Evolutionary conservation across 2,888 invertebrate genomes (phyloP), one percentile per base, ranked within the genome.

Genomic region (Himalopsyche kuldschensis): DNA sequence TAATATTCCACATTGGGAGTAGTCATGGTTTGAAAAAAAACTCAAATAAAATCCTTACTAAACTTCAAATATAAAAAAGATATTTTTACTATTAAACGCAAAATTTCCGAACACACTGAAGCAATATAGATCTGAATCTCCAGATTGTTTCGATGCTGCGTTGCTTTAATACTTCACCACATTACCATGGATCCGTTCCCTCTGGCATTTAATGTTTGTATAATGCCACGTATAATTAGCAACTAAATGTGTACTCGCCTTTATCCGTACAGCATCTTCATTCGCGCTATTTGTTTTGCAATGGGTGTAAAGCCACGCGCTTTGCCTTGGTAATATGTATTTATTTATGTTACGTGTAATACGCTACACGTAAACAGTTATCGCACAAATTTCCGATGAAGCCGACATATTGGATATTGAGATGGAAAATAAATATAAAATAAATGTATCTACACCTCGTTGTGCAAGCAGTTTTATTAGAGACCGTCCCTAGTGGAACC

Each of bases 181-280:
- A 55, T 55, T 20, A 55, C 20, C 55, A 20, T 55, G 55, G 20
- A 55, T 55, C 20, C 6, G 55, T 20, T 55, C 20, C 55, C 55
- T 20, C 24, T 55, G 55, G 55, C 55, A 24, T 55, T 55, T 10
- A 20, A 48, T 48, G 48, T 55, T 20, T 55, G 55, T 55, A 1
- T 55, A 55, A 55, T 55, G 20, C 55, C 5, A 55, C 55, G 55
- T 55, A 55, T 55, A 55, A 55, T 55, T 55, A 55, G 55, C 55
- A 20, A 55, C 20, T 55, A 55, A 55, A 55, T 55, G 55, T 55
- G 55, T 55, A 55, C 55, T 55, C 55, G 24, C 55, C 35, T 41
- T 75, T 77, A 77, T 77, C 77, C n/a, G 24, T 32, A 35, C 41
- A 77, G 77, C 77, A 77, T 77, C 77, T 75, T 75, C 32, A 75